Conservation (phyloP, 2,113 vertebrate genomes). For the Pedetes capensis region DNA sequence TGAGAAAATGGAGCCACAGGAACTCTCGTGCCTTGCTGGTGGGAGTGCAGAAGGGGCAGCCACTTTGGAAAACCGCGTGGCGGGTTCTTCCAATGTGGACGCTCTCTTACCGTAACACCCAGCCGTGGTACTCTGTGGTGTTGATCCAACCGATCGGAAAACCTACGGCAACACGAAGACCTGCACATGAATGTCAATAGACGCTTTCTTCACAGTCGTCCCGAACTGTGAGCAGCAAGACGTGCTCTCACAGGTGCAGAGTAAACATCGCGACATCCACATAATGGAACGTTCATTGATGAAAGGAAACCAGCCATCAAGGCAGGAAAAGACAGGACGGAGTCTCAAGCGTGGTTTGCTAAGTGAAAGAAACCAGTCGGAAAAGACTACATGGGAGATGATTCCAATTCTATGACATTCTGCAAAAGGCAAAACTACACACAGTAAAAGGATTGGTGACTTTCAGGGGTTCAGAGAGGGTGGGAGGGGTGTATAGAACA, state of each 20-base stretch:
- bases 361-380: neutral
- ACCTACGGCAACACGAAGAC: neutral
- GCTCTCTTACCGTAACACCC: neutral
- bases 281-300: neutral
- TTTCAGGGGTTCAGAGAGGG: no score
- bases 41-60: rapidly evolving
- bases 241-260: neutral
- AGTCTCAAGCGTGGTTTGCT: rapidly evolving
- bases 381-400: neutral
- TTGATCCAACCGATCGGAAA: neutral
- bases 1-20: rapidly evolving
- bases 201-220: neutral
- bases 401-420: neutral
- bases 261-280: neutral
- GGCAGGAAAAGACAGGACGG: neutral
- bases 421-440: neutral
- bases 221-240: neutral
- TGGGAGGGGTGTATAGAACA: no score
- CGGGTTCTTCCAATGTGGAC: neutral
- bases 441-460: no score
- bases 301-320: no score
- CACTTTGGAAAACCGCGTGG: neutral
- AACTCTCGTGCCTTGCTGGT: rapidly evolving
- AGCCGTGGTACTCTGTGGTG: neutral
- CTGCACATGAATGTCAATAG: neutral